Base-by-base conservation (phyloP, 2,888 invertebrate genomes). In the Tetrapedia diversipes region DNA sequence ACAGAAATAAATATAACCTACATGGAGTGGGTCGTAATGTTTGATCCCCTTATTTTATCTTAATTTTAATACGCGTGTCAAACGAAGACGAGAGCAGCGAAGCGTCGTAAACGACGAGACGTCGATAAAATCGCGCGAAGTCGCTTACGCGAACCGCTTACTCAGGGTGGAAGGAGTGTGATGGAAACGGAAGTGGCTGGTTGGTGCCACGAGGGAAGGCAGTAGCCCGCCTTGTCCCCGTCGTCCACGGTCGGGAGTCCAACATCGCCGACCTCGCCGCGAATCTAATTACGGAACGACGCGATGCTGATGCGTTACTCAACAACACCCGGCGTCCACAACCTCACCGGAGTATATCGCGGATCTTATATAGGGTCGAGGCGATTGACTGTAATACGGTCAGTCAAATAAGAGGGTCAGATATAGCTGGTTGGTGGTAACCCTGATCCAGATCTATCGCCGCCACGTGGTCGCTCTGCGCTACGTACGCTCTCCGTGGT, bases 401-500 rank as follows among this genome's bases (percentile, higher is more conserved):
- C 88, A 87, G 89, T 89, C 88, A 90, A 90, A 89, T 90, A 91
- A 90, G 89, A 90, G 90, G 90, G 90, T 91, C 90, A 90, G 86
- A 89, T 91, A 91, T 91, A 91, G 89, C 83, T 88, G 79, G 81
- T 77, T 86, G 87, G 86, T 91, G 87, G 86, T 91, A 91, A 91
- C 91, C 91, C 91, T 91, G 91, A 90, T 91, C 91, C 89, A 91
- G 88, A 91, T 91, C 86, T 89, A 91, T 90, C 87, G 87, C 89
- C 90, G 87, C 90, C 91, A 90, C 91, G 90, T 90, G 91, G 89
- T 90, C 84, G 70, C 54, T 56, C 43, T 22, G 59, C n/a, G 29
- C 16, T 53, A 32, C 29, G 37, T 54, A 65, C 57, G 57, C 70
- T 49, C 27, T 49, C 10, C 32, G n/a, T 41, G 29, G n/a, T 57